These are phyloP conservation scores for Semotilus atromaculatus DNA, from an alignment of 2,797 vertebrate genomes.

Conservation along the genomic window DNA sequence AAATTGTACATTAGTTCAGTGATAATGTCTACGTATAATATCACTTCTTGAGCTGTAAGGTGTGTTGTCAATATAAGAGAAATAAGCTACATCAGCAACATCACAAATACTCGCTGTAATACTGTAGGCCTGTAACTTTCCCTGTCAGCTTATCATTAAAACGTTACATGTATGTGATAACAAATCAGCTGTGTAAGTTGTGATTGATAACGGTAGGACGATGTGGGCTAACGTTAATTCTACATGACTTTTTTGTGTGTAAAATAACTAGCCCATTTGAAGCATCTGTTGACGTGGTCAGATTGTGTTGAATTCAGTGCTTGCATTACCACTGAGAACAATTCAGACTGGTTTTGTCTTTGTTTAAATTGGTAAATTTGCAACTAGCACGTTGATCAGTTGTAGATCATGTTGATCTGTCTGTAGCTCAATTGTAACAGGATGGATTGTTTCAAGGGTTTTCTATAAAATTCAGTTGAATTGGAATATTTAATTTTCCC, in stretches of 20 bases:
- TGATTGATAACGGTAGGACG: not conserved
- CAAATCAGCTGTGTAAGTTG: not conserved
- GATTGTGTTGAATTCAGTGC: not conserved
- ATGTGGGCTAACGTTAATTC: not conserved
- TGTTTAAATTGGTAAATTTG: not conserved
- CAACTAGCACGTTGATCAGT: not conserved
- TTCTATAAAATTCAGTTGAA: not conserved
- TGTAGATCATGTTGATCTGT: not conserved
- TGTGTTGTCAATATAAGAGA: not conserved
- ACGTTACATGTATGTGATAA: not conserved
- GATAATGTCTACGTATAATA: not conserved
- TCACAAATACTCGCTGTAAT: not conserved
- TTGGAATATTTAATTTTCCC: not conserved
- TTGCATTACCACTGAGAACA: not conserved
- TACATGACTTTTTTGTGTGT: not conserved
- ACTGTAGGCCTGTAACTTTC: slow-evolving; percentile 14
- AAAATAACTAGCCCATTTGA: not conserved
- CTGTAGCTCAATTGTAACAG: not conserved
- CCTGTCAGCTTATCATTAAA: not conserved
- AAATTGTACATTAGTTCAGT: not conserved
- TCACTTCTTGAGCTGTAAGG: not conserved
- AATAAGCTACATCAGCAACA: slow-evolving; percentile 2
- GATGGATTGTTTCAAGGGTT: not conserved
- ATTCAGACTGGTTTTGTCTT: not conserved
- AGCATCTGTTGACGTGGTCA: slow-evolving; percentile 26